Percentiles rank a stretch among this genome's conserved stretches.
Conservation (phyloP, 2,888 invertebrate species). For the Parelbella ahira region DNA sequence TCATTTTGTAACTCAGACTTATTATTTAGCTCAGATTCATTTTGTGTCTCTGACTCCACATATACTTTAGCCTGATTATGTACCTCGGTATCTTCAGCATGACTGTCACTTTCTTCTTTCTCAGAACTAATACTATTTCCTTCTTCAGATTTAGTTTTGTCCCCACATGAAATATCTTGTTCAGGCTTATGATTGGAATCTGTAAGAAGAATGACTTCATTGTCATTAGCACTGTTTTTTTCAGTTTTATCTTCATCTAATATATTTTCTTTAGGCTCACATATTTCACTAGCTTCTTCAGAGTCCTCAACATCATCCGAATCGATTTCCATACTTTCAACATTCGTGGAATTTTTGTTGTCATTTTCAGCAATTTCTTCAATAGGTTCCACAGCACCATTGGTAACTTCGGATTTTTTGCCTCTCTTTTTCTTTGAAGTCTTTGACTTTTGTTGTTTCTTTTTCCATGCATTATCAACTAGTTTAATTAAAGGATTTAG, state of each 20-base stretch:
- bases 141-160: too few relatives aligned
- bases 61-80: too few relatives aligned
- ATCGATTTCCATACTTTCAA: slow-evolving; percentile 32
- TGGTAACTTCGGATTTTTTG: slow-evolving; percentile 27
- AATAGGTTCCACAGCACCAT: slow-evolving; percentile 28
- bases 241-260: slow-evolving; percentile 10
- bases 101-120: too few relatives aligned
- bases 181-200: slow-evolving; percentile 37
- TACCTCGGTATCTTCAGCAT: too few relatives aligned
- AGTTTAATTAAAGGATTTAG: slow-evolving; percentile 66
- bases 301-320: slow-evolving; percentile 28
- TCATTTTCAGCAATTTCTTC: slow-evolving; percentile 29
- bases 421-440: slow-evolving; percentile 46
- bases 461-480: slow-evolving; percentile 64
- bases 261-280: slow-evolving; percentile 5
- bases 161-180: too few relatives aligned
- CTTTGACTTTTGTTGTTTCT: slow-evolving; percentile 53
- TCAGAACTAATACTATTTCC: too few relatives aligned
- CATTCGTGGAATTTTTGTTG: slow-evolving; percentile 25
- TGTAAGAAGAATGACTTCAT: slow-evolving; percentile 35
- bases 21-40: slow-evolving; percentile 18
- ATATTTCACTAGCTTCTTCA: slow-evolving; percentile 22
- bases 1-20: too few relatives aligned
- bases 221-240: slow-evolving; percentile 15
- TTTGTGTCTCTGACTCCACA: slow-evolving; percentile 12